Evolutionary conservation across 2,888 invertebrate species (phyloP).

Genomic region (Oegoconia quadripuncta): DNA sequence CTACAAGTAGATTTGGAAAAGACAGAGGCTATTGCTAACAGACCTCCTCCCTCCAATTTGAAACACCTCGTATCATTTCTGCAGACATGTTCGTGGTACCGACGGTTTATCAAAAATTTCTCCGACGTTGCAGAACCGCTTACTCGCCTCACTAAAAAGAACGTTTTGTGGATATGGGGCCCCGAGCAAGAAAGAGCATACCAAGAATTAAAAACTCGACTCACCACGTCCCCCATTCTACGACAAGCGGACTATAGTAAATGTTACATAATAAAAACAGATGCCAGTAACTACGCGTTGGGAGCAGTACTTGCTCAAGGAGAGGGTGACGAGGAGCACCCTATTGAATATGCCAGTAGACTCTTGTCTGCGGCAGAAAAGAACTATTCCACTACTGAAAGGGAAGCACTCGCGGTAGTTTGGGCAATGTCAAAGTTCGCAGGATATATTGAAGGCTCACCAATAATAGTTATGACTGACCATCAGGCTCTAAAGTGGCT

Average conservation of each 20-base stretch:
- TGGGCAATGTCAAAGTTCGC: slow-evolving; percentile 17
- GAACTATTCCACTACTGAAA: slow-evolving; percentile 46
- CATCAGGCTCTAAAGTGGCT: slow-evolving; percentile 56
- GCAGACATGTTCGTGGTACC: slow-evolving; percentile 10
- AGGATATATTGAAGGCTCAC: slow-evolving; percentile 43
- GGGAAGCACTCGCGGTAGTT: slow-evolving; percentile 29
- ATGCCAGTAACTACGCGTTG: slow-evolving; percentile 13
- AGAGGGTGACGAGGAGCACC: slow-evolving; percentile 13
- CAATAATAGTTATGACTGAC: slow-evolving; percentile 40
- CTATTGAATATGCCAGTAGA: slow-evolving; percentile 16
- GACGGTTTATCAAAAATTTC: slow-evolving; percentile 2
- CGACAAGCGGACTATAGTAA: slow-evolving; percentile 9
- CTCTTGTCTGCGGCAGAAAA: slow-evolving; percentile 25
- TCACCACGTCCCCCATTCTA: slow-evolving; percentile 13
- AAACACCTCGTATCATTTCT: slow-evolving; percentile 8
- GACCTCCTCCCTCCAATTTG: slow-evolving; percentile 15
- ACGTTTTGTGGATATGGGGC: slow-evolving; percentile 12
- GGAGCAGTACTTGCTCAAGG: too few relatives aligned
- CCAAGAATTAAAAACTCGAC: background rate
- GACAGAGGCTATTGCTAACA: slow-evolving; percentile 13
- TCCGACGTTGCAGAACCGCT: slow-evolving; percentile 3
- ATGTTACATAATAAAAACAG: slow-evolving; percentile 5
- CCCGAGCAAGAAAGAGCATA: slow-evolving; percentile 9
- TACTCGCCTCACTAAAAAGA: slow-evolving; percentile 9
- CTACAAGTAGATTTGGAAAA: slow-evolving; percentile 21